Evolutionary conservation across 2,888 invertebrate genomes (phyloP), one percentile per base, ranked within the genome.

Genomic region (Chydorus sphaericus): DNA sequence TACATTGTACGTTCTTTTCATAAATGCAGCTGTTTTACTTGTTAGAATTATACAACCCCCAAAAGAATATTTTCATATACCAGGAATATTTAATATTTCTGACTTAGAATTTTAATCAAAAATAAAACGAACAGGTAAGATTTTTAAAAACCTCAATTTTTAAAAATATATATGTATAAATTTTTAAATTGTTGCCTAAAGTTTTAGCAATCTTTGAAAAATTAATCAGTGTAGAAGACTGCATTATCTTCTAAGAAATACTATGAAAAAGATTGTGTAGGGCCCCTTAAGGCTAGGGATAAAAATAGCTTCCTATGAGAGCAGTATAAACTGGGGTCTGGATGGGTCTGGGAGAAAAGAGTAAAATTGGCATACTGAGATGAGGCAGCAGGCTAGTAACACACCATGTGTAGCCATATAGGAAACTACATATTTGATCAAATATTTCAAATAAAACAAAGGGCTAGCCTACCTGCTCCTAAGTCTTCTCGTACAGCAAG

Each of bases 401-500:
- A 18, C 14, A 10, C 33, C 26, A 2, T 44, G 5, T 2, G n/a
- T 2, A 6, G 14, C 26, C 20, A 20, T 23, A 26, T 44, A 26
- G 23, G 2, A 26, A 44, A 23, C 11, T 44, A 10, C 14, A 8
- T 33, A 14, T 14, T 33, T 10, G 2, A 26, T 26, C 14, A 44
- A 10, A 23, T 33, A 5, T 16, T 36, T 16, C 14, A 10, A 38
- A 16, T 11, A 4, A 33, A 28, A 11, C 4, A 26, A 55, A 50
- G 10, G 11, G 14, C 18, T 36, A 74, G n/a, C 80, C 78, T 75
- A 86, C 91, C 91, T 70, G 83, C 76, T 66, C 90, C 90, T 68
- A 93, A 78, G 76, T 97, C 96, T 72, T 97, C 96, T 67, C 93
- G 79, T 62, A 96, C 93, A 66, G 89, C 86, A 65, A 96, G 76